These are phyloP conservation scores for Masnerella sp. DNA, from an alignment of 2,888 invertebrate species.

Conservation along the genomic window DNA sequence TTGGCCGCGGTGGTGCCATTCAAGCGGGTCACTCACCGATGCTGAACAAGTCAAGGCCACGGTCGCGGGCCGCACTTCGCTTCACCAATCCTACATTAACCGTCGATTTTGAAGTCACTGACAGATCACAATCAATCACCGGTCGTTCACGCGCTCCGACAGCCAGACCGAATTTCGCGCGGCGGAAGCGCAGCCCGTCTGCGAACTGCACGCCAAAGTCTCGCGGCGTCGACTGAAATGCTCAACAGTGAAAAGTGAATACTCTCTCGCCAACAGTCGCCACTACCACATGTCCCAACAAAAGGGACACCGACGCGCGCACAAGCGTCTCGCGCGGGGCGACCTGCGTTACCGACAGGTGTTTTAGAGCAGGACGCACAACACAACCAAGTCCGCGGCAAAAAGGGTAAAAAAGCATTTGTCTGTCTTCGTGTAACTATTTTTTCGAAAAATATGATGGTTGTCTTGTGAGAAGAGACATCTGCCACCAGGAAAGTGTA, in stretches of 20 bases:
- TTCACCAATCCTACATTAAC: neutral
- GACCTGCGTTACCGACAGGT: too few relatives aligned
- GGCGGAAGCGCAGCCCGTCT: neutral
- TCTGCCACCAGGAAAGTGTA: too few relatives aligned
- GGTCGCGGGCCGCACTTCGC: constrained; percentile 6
- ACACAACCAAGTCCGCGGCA: too few relatives aligned
- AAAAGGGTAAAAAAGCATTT: too few relatives aligned
- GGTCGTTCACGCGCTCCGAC: constrained; percentile 1
- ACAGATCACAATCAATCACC: constrained; percentile 11
- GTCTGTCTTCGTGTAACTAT: too few relatives aligned
- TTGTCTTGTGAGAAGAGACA: too few relatives aligned
- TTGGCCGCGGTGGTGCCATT: constrained; percentile 59
- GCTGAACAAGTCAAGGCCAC: constrained; percentile 67
- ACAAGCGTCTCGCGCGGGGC: too few relatives aligned
- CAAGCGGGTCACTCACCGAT: constrained; percentile 74
- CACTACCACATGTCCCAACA: constrained; percentile 17
- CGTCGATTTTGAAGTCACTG: constrained; percentile 6
- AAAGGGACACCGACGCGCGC: constrained; percentile 47
- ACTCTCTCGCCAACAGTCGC: too few relatives aligned
- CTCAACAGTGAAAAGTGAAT: too few relatives aligned
- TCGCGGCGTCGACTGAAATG: constrained; percentile 40
- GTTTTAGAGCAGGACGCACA: too few relatives aligned
- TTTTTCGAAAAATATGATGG: too few relatives aligned
- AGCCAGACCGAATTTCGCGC: neutral
- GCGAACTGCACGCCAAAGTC: constrained; percentile 33